Conservation (phyloP, 2,888 invertebrate genomes). For the Habroteleia sp. region DNA sequence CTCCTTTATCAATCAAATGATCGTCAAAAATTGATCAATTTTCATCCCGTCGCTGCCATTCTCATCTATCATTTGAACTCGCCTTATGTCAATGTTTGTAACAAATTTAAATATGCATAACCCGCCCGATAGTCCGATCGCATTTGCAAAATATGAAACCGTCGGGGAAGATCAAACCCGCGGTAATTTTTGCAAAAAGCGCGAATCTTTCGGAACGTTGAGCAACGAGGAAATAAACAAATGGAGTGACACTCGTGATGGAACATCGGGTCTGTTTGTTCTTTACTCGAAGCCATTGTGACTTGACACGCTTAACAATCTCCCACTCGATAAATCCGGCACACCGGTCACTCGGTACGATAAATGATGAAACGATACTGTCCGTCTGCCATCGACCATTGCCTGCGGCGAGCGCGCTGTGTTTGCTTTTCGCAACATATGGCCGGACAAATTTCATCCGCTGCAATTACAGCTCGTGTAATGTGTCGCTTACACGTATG, state of each 20-base stretch:
- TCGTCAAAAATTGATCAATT: no score
- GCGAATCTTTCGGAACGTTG: constrained; percentile 35
- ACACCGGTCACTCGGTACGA: constrained; percentile 37
- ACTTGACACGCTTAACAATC: constrained; percentile 56
- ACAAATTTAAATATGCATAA: no score
- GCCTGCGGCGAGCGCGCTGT: constrained; percentile 42
- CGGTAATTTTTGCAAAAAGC: constrained; percentile 28
- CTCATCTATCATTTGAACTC: no score
- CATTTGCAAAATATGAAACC: neutral
- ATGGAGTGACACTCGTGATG: constrained; percentile 44
- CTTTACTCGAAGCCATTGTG: constrained; percentile 55
- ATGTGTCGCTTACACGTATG: constrained; percentile 49
- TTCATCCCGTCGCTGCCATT: no score
- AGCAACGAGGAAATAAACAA: constrained; percentile 45
- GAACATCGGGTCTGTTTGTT: constrained; percentile 46
- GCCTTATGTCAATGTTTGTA: no score
- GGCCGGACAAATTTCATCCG: constrained; percentile 58
- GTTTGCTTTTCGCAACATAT: constrained; percentile 58
- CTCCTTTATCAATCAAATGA: no score
- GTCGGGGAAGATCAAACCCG: constrained; percentile 5
- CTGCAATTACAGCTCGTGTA: constrained; percentile 49
- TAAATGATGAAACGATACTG: constrained; percentile 60
- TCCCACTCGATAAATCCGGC: constrained; percentile 48
- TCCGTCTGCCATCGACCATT: constrained; percentile 55
- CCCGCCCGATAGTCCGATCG: no score